These are phyloP conservation scores for Notothenia rossii DNA, from an alignment of 2,113 vertebrate species.

Conservation along the genomic window DNA sequence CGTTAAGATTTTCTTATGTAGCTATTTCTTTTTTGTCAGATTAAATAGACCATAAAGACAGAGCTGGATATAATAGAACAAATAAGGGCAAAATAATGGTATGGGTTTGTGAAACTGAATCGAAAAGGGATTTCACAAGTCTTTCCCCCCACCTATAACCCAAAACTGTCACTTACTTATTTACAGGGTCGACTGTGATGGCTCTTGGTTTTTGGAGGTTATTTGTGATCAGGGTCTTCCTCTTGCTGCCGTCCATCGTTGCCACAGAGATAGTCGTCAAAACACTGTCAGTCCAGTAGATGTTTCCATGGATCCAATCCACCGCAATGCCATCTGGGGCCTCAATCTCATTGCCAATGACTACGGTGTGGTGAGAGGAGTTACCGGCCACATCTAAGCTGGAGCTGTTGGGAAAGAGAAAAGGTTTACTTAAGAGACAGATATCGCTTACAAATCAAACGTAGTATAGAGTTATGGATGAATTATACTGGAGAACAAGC, in stretches of 20 bases:
- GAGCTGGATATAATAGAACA: too few relatives aligned
- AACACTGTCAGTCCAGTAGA: constrained; percentile 91
- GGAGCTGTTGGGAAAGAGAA: constrained; percentile 72
- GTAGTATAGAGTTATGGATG: not conserved
- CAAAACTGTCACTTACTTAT: constrained; percentile 58
- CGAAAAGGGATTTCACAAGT: not conserved
- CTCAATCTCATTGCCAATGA: constrained; percentile 82
- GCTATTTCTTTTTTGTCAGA: too few relatives aligned
- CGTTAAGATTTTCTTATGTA: too few relatives aligned
- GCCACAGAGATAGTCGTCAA: constrained; percentile 88
- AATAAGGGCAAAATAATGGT: too few relatives aligned
- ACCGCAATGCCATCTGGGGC: constrained; percentile 88
- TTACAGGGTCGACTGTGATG: constrained; percentile 88
- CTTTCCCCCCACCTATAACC: too few relatives aligned
- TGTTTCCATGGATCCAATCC: constrained; percentile 92
- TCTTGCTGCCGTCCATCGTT: constrained; percentile 83
- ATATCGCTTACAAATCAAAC: not conserved
- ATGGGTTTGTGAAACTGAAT: too few relatives aligned
- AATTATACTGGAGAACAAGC: not conserved
- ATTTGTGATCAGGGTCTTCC: constrained; percentile 85
- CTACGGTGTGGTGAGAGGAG: constrained; percentile 73
- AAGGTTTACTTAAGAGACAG: not conserved
- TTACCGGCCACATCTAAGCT: constrained; percentile 75
- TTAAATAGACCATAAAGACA: too few relatives aligned
- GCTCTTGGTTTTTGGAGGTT: constrained; percentile 85